These are phyloP conservation scores for Julus scanicus DNA, from an alignment of 2,888 invertebrate genomes.

Conservation along the genomic window DNA sequence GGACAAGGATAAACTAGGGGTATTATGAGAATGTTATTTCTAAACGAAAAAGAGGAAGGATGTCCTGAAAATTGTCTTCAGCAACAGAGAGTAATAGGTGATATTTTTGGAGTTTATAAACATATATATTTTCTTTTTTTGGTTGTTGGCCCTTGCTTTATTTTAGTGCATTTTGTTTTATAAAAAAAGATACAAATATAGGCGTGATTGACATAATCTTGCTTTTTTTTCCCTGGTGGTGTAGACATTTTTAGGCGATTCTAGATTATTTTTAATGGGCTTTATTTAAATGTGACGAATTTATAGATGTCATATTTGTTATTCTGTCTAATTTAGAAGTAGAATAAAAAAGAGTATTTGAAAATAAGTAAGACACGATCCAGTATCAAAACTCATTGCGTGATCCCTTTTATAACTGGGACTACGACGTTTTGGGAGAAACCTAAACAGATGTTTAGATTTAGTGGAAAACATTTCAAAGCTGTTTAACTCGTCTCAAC, in stretches of 20 bases:
- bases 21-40: slow-evolving; percentile 39
- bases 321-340: not conserved
- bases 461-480: slow-evolving; percentile 38
- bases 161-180: not conserved
- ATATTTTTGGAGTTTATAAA: slow-evolving; percentile 10
- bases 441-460: slow-evolving; percentile 35
- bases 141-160: too few relatives aligned
- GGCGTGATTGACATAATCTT: too few relatives aligned
- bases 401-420: slow-evolving; percentile 16
- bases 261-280: too few relatives aligned
- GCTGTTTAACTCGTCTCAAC: slow-evolving; percentile 39
- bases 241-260: not conserved
- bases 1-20: slow-evolving; percentile 34
- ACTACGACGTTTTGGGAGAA: not conserved
- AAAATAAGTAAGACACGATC: not conserved
- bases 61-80: slow-evolving; percentile 30
- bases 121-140: too few relatives aligned
- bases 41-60: slow-evolving; percentile 23
- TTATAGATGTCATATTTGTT: not conserved
- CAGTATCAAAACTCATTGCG: not conserved
- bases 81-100: not conserved
- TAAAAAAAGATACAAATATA: not conserved
- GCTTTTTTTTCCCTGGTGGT: not conserved
- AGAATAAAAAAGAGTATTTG: not conserved
- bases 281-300: not conserved